A percentile compares a stretch with the other conserved stretches of the same genome.
Conservation (phyloP, 2,888 invertebrate genomes). For the Drosophila suboccidentalis region DNA sequence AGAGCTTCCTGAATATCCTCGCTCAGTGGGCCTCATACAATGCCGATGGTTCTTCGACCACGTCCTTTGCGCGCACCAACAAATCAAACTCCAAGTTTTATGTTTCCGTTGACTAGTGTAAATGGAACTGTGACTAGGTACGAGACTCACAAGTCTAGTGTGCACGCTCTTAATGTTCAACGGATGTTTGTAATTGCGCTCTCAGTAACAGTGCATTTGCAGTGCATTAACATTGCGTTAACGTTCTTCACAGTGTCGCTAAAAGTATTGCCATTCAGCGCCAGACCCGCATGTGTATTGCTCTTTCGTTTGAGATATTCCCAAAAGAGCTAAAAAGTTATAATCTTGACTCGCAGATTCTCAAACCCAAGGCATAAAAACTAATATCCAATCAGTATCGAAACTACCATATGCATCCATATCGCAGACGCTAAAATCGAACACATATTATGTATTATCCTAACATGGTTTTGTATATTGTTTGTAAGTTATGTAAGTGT, state of each 20-base stretch:
- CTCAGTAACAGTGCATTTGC: background rate
- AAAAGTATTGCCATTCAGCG: constrained; percentile 4
- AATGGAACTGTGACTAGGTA: constrained; percentile 48
- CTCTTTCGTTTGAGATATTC: background rate
- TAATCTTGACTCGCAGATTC: background rate
- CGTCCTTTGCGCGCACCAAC: constrained; percentile 79
- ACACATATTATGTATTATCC: background rate
- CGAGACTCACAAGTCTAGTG: constrained; percentile 17
- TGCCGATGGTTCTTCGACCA: constrained; percentile 76
- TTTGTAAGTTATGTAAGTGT: background rate
- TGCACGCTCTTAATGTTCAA: constrained; percentile 31
- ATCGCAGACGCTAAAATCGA: background rate
- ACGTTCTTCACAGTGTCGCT: constrained; percentile 5
- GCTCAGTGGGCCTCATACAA: constrained; percentile 83
- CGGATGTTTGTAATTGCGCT: constrained; percentile 12
- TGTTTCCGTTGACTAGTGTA: constrained; percentile 84
- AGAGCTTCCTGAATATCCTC: constrained; percentile 84
- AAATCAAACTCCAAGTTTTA: constrained; percentile 86
- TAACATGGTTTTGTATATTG: background rate
- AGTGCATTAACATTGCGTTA: constrained; percentile 4
- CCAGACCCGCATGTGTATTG: constrained; percentile 1
- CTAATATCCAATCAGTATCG: background rate
- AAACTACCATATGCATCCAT: background rate
- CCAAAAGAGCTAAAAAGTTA: background rate
- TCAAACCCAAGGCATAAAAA: too few species aligned